Evolutionary conservation across 2,888 invertebrate genomes (phyloP).

Genomic region (Eretmocerus hayati): DNA sequence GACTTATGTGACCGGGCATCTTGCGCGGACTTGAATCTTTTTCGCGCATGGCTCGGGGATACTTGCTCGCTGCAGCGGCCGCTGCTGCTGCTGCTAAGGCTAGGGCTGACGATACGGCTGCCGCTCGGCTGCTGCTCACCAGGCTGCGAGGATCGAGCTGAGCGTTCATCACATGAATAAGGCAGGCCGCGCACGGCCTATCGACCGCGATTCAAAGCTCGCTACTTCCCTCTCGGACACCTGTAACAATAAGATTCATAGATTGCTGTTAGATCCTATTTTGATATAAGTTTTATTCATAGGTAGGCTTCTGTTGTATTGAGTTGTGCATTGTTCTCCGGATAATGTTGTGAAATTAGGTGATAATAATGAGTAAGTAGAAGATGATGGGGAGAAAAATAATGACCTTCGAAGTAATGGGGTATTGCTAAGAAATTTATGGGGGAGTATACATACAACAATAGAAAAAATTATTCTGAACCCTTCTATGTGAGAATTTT

Average conservation of each 20-base stretch:
- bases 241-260: conserved; percentile 25
- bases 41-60: conserved; percentile 65
- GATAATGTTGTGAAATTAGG: no score
- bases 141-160: conserved; percentile 44
- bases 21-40: conserved; percentile 88
- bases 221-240: conserved; percentile 23
- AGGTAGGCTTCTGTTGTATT: no score
- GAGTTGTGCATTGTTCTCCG: no score
- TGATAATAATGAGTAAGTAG: no score
- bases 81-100: neutral
- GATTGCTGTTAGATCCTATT: no score
- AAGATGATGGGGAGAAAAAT: no score
- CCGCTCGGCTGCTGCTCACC: neutral
- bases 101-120: neutral
- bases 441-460: no score
- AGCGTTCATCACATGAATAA: conserved; percentile 44
- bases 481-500: no score
- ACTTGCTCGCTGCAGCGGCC: neutral
- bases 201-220: conserved; percentile 25
- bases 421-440: no score
- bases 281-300: no score
- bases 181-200: conserved; percentile 44
- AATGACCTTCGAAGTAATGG: no score
- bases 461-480: no score
- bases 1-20: conserved; percentile 67